These are phyloP conservation scores for Ochotona curzoniae DNA, from an alignment of 2,113 vertebrate species.

Conservation along the genomic window DNA sequence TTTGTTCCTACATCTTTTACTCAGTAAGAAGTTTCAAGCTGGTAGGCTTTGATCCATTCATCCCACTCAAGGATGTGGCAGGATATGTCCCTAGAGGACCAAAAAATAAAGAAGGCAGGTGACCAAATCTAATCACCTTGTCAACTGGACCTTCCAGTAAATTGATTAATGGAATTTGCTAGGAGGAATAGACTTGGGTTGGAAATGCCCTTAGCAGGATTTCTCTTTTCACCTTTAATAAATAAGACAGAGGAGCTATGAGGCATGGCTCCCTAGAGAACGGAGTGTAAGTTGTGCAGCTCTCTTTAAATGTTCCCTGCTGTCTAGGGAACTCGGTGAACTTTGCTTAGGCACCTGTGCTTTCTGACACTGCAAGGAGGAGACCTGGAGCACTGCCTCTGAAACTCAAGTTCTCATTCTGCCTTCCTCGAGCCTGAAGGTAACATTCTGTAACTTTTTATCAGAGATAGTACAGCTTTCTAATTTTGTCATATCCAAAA, in stretches of 20 bases:
- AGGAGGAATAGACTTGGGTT: neutral
- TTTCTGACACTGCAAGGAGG: neutral
- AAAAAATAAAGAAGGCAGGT: neutral
- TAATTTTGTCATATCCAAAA: neutral
- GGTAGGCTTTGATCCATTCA: neutral
- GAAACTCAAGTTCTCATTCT: conserved; percentile 32
- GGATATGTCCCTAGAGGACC: neutral
- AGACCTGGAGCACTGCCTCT: neutral
- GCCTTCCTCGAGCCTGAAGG: neutral
- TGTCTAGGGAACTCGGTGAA: neutral
- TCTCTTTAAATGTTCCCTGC: neutral
- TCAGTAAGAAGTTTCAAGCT: neutral
- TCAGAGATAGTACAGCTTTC: neutral
- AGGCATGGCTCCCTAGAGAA: neutral
- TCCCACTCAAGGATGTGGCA: neutral
- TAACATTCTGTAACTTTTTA: neutral
- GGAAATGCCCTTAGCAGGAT: neutral
- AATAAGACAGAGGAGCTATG: neutral
- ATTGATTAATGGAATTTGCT: neutral
- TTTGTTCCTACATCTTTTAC: neutral
- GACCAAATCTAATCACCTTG: neutral
- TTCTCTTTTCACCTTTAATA: neutral
- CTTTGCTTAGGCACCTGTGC: neutral
- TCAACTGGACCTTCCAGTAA: neutral
- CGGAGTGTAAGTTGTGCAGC: fast-evolving